Evolutionary conservation across 92 coral and sea anemone species (phyloP), one percentile per base, ranked within the genome.

Genomic region (Zoanthus gigantus): DNA sequence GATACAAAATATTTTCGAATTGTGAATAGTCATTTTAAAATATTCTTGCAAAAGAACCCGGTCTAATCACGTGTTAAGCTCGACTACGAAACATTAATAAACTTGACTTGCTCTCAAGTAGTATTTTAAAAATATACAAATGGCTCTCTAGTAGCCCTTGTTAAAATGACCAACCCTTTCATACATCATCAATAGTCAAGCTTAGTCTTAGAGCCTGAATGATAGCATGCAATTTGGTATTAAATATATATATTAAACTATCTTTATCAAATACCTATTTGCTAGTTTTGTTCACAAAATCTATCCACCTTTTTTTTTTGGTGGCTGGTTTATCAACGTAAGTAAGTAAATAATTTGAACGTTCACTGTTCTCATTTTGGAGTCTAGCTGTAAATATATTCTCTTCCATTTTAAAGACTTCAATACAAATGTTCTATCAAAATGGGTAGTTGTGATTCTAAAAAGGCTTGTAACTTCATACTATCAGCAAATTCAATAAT

Each of bases 381-480:
- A 66, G 85, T 50, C 85, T 81, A 81, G 85, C 85, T 81, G 85
- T 81, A 68, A 63, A 81, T 67, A 81, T 48, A 31, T 23, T 48
- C 32, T 79, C 34, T 79, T 61, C 29, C 29, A 31, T 42, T 18
- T 46, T 37, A 71, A 42, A 42, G 47, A 81, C 75, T 60, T 44
- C 65, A 37, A 15, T 57, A 54, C 16, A 8, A 6, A 28, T 16
- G 16, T 44, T 28, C 15, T 34, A 23, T 13, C 56, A 81, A 81
- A 66, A 81, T 81, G 85, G 85, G 85, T 67, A 81, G 85, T 67
- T 81, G 85, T 66, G 85, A 81, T 23, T 67, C 18, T 23, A 76
- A 7, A 34, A 60, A 46, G 57, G 56, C 15, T 71, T 11, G 71
- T 60, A 45, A 16, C 23, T 79, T 52, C 23, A 66, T 23, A 6